A percentile compares a stretch with the other conserved stretches of the same genome.
Conservation (phyloP, 2,888 invertebrate genomes). For the Drosophila peninsularis region DNA sequence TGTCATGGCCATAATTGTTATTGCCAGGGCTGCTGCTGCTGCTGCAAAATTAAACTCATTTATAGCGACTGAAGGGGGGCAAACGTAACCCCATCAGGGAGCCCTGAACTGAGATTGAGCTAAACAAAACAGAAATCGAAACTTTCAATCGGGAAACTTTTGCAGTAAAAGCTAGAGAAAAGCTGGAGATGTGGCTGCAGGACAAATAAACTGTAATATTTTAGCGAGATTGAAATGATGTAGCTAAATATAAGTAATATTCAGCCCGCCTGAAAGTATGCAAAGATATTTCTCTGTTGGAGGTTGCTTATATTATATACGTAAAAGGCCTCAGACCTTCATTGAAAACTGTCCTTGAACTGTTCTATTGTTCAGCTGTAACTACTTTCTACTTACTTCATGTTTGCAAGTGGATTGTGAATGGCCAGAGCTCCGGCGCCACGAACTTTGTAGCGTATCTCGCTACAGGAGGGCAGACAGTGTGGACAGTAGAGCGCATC, state of each 20-base stretch:
- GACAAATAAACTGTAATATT: too few species aligned
- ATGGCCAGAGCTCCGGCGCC: conserved; percentile 72
- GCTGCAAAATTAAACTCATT: conserved; percentile 67
- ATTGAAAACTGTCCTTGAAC: background rate
- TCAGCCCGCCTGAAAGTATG: background rate
- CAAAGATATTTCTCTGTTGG: background rate
- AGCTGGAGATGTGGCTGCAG: background rate
- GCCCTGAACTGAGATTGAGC: conserved; percentile 3
- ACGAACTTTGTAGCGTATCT: conserved; percentile 85
- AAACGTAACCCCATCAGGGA: conserved; percentile 9
- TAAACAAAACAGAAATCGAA: background rate
- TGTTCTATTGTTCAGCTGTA: background rate
- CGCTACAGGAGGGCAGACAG: conserved; percentile 87
- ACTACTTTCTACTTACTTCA: conserved; percentile 53
- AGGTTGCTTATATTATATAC: background rate
- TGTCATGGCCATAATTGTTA: conserved; percentile 65
- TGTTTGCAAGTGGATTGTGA: conserved; percentile 29
- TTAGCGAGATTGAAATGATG: too few species aligned
- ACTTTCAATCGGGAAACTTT: conserved; percentile 12
- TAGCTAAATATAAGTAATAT: too few species aligned
- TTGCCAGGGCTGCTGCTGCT: conserved; percentile 37
- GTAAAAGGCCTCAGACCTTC: background rate
- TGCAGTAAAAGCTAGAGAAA: background rate
- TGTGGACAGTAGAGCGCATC: conserved; percentile 86
- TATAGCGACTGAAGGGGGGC: conserved; percentile 34